A percentile compares a stretch with the other conserved stretches of the same genome.
These are phyloP conservation scores for Drosophila santomea DNA, from an alignment of 1,140 invertebrate genomes.

Conservation along the genomic window DNA sequence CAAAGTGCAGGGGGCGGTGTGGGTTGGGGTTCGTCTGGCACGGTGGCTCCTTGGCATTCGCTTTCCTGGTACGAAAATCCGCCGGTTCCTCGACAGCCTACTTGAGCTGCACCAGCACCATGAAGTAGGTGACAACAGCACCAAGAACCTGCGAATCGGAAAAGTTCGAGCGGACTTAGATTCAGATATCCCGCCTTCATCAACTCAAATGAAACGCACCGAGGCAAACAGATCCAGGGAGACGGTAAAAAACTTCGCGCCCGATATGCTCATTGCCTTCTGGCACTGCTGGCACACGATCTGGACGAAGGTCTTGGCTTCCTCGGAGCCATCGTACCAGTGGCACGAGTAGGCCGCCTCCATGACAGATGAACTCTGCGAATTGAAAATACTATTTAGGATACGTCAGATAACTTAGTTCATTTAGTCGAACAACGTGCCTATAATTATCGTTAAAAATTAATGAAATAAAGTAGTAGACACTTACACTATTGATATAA, in stretches of 20 bases:
- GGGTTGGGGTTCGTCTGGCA: constrained; percentile 24
- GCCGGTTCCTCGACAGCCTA: constrained; percentile 85
- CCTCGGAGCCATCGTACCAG: constrained; percentile 94
- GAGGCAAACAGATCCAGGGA: constrained; percentile 94
- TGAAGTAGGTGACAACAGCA: constrained; percentile 95
- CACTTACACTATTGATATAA: too few relatives aligned
- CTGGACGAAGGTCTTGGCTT: constrained; percentile 94
- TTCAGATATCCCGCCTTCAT: neutral
- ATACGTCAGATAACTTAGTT: too few relatives aligned
- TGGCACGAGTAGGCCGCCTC: constrained; percentile 94
- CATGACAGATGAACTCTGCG: constrained; percentile 94
- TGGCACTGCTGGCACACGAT: constrained; percentile 96
- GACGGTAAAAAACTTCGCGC: constrained; percentile 94
- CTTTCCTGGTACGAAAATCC: constrained; percentile 44
- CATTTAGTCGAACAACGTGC: too few relatives aligned
- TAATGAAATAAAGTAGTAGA: too few relatives aligned
- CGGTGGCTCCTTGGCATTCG: constrained; percentile 47
- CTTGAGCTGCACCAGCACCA: constrained; percentile 94
- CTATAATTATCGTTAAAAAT: too few relatives aligned
- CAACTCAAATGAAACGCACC: constrained; percentile 85
- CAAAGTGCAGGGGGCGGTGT: constrained; percentile 10
- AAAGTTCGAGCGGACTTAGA: constrained; percentile 30
- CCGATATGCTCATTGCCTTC: constrained; percentile 93
- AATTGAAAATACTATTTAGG: constrained; percentile 2
- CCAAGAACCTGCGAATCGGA: constrained; percentile 89